Percentiles rank a stretch among this genome's conserved stretches.
Conservation (phyloP, 2,797 vertebrate genomes). For the Premnoplex brunnescens region DNA sequence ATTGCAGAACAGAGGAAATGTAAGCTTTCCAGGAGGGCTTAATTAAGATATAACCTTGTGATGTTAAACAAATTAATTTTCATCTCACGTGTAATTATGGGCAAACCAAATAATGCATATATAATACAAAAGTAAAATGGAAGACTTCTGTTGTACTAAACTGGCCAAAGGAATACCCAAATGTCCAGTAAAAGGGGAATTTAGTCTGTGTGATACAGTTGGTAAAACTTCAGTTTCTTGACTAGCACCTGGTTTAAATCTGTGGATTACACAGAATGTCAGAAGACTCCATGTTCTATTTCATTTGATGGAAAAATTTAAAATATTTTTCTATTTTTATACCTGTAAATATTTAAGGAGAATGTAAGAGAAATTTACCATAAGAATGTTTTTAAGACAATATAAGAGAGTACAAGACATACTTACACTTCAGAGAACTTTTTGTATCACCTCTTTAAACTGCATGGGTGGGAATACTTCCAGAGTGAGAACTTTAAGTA, state of each 20-base stretch:
- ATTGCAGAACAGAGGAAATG: rapidly evolving
- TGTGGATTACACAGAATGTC: not conserved
- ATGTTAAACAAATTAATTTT: not conserved
- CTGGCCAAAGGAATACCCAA: not conserved
- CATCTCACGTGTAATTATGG: not conserved
- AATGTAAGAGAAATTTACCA: not conserved
- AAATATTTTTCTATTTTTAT: not conserved
- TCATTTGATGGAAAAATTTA: not conserved
- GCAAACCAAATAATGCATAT: not conserved
- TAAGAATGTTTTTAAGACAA: not conserved
- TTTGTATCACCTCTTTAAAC: not conserved
- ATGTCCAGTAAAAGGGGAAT: not conserved
- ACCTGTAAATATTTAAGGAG: not conserved
- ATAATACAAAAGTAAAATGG: not conserved
- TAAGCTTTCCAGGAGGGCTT: not conserved
- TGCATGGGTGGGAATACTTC: not conserved
- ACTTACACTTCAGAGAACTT: not conserved
- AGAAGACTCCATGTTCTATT: not conserved
- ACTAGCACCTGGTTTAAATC: not conserved
- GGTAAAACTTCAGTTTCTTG: not conserved
- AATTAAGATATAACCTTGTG: not conserved
- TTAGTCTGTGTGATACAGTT: not conserved
- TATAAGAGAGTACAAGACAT: not conserved
- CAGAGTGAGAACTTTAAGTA: not conserved
- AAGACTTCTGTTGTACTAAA: not conserved